phyloP scores from a whole-genome alignment of 2,113 vertebrate genomes.

The Halichoeres trimaculatus region DNA sequence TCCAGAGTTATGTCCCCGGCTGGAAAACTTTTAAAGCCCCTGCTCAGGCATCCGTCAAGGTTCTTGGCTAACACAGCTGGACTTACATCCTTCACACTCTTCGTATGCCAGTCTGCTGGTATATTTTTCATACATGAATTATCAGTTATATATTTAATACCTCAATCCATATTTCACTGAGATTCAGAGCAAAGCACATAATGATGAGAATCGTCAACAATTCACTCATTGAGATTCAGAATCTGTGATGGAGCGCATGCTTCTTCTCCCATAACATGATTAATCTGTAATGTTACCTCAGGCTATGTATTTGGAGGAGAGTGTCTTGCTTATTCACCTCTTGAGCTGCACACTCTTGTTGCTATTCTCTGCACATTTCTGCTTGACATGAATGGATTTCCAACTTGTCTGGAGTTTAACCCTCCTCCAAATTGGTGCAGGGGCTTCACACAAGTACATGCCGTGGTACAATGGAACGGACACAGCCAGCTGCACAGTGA shows the following conservation, averaged over 20 bases:
- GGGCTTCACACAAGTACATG: slow-evolving; percentile 48
- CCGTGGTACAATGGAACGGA: slow-evolving; percentile 31
- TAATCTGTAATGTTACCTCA: slow-evolving; percentile 81
- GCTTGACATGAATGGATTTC: slow-evolving; percentile 76
- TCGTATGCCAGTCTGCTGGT: slow-evolving; percentile 1
- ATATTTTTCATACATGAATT: slow-evolving; percentile 1
- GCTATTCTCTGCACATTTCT: slow-evolving; percentile 73
- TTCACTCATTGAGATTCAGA: slow-evolving; percentile 71
- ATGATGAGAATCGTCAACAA: slow-evolving; percentile 61
- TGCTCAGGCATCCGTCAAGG: slow-evolving; percentile 26
- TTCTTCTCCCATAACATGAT: slow-evolving; percentile 77
- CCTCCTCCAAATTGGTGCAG: slow-evolving; percentile 62
- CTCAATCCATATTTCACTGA: slow-evolving; percentile 26
- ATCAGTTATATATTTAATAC: slow-evolving; percentile 28
- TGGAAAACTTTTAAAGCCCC: slow-evolving; percentile 31
- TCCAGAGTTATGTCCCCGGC: slow-evolving; percentile 10
- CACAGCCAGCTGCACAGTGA: slow-evolving; percentile 7
- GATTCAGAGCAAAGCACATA: slow-evolving; percentile 25
- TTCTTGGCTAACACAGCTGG: slow-evolving; percentile 12
- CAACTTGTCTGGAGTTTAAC: slow-evolving; percentile 69
- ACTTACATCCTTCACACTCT: not conserved
- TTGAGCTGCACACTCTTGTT: slow-evolving; percentile 64
- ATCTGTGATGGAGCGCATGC: slow-evolving; percentile 61
- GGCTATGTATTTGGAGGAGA: slow-evolving; percentile 75
- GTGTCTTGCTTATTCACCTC: slow-evolving; percentile 74